Evolutionary conservation across 2,888 invertebrate genomes (phyloP).

Genomic region (Dendrolimus houi): DNA sequence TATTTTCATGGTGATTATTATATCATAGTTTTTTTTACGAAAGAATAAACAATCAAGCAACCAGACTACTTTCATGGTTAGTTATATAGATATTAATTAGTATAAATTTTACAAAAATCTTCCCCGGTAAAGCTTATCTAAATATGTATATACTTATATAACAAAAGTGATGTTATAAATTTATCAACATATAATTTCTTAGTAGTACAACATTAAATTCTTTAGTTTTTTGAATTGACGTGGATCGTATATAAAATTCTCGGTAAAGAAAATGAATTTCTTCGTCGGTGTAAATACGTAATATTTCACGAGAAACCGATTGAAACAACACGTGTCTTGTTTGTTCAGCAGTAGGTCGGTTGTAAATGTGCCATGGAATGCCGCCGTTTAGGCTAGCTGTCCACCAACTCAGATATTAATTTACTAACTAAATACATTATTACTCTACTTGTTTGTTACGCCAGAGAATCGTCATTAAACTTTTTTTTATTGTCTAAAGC

Average conservation of each 20-base stretch:
- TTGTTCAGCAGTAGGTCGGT: conserved; percentile 37
- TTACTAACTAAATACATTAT: too few species aligned
- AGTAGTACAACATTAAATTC: conserved; percentile 5
- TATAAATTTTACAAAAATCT: too few species aligned
- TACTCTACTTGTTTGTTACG: too few species aligned
- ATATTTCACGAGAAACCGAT: conserved; percentile 44
- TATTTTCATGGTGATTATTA: too few species aligned
- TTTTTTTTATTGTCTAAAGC: too few species aligned
- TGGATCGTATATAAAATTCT: conserved; percentile 17
- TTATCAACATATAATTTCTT: not conserved
- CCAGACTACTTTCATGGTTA: too few species aligned
- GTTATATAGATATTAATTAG: too few species aligned
- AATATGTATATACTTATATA: not conserved
- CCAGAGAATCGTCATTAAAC: too few species aligned
- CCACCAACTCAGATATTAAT: conserved; percentile 4
- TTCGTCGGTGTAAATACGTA: conserved; percentile 18
- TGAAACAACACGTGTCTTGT: conserved; percentile 50
- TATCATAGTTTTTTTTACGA: too few species aligned
- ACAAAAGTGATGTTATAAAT: not conserved
- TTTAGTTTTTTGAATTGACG: conserved; percentile 9
- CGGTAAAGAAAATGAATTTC: conserved; percentile 36
- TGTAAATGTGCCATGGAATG: conserved; percentile 44
- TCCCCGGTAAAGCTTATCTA: not conserved
- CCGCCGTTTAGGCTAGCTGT: conserved; percentile 17
- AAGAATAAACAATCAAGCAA: too few species aligned